Percentiles rank a stretch among this genome's conserved stretches.
These are phyloP conservation scores for Drosophila neonasuta DNA, from an alignment of 2,888 invertebrate genomes.

Conservation along the genomic window DNA sequence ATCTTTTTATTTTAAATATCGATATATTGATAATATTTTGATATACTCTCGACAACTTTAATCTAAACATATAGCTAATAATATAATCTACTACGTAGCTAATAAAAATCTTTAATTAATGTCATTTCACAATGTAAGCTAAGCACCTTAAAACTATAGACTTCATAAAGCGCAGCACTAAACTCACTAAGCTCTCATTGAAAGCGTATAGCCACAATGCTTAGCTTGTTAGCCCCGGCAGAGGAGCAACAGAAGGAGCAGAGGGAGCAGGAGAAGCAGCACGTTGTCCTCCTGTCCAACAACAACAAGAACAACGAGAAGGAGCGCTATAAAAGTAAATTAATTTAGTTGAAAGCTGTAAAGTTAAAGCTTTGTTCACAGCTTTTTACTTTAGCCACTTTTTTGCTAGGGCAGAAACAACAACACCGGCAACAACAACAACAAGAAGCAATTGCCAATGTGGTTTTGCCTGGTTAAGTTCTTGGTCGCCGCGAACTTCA, in stretches of 20 bases:
- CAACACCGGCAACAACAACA: slow-evolving; percentile 14
- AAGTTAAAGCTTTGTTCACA: slow-evolving; percentile 78
- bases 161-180: slow-evolving; percentile 3
- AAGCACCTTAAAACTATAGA: slow-evolving; percentile 9
- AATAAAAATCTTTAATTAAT: not conserved
- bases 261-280: slow-evolving; percentile 10
- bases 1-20: too few species aligned
- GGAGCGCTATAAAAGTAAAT: slow-evolving; percentile 77
- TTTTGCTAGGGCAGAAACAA: slow-evolving; percentile 13
- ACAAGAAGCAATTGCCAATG: slow-evolving; percentile 1
- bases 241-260: not conserved
- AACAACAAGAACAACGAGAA: slow-evolving; percentile 6
- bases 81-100: not conserved
- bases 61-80: too few species aligned
- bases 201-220: slow-evolving; percentile 23
- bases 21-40: too few species aligned
- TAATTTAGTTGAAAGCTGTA: slow-evolving; percentile 81
- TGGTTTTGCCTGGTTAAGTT: slow-evolving; percentile 32
- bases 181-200: slow-evolving; percentile 14
- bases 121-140: not conserved
- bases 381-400: slow-evolving; percentile 63
- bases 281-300: slow-evolving; percentile 40
- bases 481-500: slow-evolving; percentile 45
- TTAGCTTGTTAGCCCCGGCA: slow-evolving; percentile 45
- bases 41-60: too few species aligned